A percentile compares a stretch with the other conserved stretches of the same genome.
These are phyloP conservation scores for Dicranocentrus wangi DNA, from an alignment of 2,888 invertebrate genomes.

Conservation along the genomic window DNA sequence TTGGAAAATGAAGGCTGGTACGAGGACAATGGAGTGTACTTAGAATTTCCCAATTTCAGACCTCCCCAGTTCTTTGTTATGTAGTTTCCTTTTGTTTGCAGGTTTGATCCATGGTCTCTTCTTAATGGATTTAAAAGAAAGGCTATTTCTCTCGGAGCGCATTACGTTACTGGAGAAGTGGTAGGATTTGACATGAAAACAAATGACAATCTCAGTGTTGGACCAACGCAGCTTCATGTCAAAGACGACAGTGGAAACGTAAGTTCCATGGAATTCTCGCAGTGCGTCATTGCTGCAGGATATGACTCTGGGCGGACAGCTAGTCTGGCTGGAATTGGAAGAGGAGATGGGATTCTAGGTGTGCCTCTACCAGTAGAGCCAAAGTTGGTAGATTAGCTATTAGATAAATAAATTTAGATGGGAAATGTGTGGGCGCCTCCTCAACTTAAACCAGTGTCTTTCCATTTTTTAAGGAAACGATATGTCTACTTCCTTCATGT, in stretches of 20 bases:
- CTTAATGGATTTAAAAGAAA: slow-evolving; percentile 85
- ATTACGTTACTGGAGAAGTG: slow-evolving; percentile 85
- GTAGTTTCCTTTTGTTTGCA: slow-evolving; percentile 35
- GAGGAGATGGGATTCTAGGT: slow-evolving; percentile 80
- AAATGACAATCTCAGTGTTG: not conserved
- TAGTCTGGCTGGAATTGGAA: slow-evolving; percentile 83
- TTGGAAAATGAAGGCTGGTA: slow-evolving; percentile 90
- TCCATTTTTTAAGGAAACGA: slow-evolving; percentile 80
- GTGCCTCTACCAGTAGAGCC: slow-evolving; percentile 90
- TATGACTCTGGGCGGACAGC: slow-evolving; percentile 84
- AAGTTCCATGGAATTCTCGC: slow-evolving; percentile 82
- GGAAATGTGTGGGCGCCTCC: too few species aligned
- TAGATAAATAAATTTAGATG: too few species aligned
- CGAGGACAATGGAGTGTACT: too few species aligned
- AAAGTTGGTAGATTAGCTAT: slow-evolving; percentile 78
- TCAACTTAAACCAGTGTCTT: slow-evolving; percentile 69
- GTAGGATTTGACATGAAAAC: slow-evolving; percentile 79
- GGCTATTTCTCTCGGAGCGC: slow-evolving; percentile 83
- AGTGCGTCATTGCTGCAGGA: slow-evolving; percentile 86
- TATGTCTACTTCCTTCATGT: slow-evolving; percentile 85
- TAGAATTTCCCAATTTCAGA: too few species aligned
- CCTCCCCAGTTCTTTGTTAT: not conserved
- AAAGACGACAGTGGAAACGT: slow-evolving; percentile 80
- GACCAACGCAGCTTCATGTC: slow-evolving; percentile 44
- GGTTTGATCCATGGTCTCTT: slow-evolving; percentile 91